A percentile compares a stretch with the other conserved stretches of the same genome.
Evolutionary conservation across 1,140 invertebrate genomes (phyloP).

Genomic region (Drosophila sechellia): DNA sequence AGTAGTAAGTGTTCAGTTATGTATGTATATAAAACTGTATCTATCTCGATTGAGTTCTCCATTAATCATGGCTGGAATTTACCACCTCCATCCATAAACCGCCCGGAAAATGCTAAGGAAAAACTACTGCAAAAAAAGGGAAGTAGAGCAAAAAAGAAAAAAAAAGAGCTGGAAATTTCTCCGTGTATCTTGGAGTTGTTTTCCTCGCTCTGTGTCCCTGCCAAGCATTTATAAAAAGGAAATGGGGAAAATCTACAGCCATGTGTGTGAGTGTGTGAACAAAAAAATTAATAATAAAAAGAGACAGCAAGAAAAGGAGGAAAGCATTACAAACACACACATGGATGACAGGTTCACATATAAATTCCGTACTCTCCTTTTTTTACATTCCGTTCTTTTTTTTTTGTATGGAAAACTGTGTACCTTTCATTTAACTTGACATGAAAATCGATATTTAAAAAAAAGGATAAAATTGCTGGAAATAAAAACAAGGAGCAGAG

Average conservation of each 20-base stretch:
- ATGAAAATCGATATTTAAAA: conserved; percentile 81
- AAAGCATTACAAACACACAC: conserved; percentile 23
- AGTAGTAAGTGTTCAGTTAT: conserved; percentile 2
- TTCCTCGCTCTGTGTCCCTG: conserved; percentile 27
- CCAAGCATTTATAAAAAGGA: conserved; percentile 43
- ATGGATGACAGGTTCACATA: conserved; percentile 39
- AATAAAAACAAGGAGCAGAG: conserved; percentile 48
- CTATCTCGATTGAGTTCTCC: conserved; percentile 39
- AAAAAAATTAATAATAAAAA: conserved; percentile 65
- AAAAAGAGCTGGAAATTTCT: conserved; percentile 27
- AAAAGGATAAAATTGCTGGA: conserved; percentile 71
- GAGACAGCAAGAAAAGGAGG: conserved; percentile 31
- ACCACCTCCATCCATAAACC: not conserved
- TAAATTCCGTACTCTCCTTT: conserved; percentile 35
- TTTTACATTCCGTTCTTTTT: conserved; percentile 44
- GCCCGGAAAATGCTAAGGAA: conserved; percentile 11
- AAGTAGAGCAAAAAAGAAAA: conserved; percentile 11
- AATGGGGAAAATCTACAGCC: conserved; percentile 35
- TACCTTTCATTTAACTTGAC: conserved; percentile 83
- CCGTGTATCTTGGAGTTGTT: conserved; percentile 45
- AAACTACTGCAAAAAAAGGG: conserved; percentile 7
- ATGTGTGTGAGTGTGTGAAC: conserved; percentile 28
- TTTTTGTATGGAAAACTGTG: conserved; percentile 70
- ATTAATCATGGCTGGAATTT: conserved; percentile 39
- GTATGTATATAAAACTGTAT: conserved; percentile 2